Conservation (phyloP, 2,113 vertebrate genomes). For the Scophthalmus maximus region DNA sequence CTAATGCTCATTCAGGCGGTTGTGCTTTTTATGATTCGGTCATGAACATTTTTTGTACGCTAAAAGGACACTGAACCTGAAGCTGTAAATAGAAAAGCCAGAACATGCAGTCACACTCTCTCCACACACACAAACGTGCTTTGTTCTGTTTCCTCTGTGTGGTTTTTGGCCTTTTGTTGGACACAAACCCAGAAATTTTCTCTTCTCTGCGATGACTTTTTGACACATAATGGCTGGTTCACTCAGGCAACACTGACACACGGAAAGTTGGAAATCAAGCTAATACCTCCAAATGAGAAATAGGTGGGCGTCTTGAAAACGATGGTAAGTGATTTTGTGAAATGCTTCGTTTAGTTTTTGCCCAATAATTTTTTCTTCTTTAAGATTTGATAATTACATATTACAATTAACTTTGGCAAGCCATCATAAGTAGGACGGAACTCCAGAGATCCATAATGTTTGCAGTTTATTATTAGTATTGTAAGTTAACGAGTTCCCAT, state of each 20-base stretch:
- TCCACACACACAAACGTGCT: background rate
- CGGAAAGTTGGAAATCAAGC: slow-evolving; percentile 1
- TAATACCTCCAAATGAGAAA: no score
- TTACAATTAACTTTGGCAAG: no score
- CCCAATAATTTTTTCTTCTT: no score
- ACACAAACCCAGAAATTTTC: slow-evolving; percentile 13
- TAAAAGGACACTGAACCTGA: background rate
- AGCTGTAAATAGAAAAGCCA: slow-evolving; percentile 5
- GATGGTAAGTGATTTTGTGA: no score
- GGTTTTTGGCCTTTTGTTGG: slow-evolving; percentile 27
- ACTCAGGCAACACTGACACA: slow-evolving; percentile 1
- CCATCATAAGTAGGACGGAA: no score
- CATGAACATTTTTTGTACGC: background rate
- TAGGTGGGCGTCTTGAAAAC: no score
- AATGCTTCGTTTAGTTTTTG: no score
- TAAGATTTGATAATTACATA: no score
- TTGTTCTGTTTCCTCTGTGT: slow-evolving; percentile 24
- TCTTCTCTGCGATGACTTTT: slow-evolving; percentile 8
- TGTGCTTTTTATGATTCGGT: background rate
- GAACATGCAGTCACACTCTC: background rate
- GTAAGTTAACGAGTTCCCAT: no score
- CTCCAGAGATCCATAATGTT: no score
- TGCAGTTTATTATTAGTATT: no score
- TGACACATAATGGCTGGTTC: background rate
- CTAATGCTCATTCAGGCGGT: background rate